These are phyloP conservation scores for Macaria notata DNA, from an alignment of 2,888 invertebrate genomes.

Conservation along the genomic window DNA sequence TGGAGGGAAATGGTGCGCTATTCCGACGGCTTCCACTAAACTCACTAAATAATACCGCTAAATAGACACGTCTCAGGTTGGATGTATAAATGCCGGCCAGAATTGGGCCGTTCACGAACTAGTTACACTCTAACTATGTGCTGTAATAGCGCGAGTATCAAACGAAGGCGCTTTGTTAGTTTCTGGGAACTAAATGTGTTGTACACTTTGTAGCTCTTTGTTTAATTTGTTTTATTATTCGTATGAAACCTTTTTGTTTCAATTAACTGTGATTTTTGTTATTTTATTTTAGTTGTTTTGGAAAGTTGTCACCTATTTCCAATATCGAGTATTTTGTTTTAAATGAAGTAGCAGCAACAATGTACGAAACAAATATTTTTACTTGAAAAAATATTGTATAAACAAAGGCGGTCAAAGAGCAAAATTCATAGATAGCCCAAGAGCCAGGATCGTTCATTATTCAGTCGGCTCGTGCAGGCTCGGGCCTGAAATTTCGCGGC, in stretches of 20 bases:
- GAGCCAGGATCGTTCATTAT: slow-evolving; percentile 53
- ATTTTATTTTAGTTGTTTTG: too few species aligned
- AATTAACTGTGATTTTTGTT: too few species aligned
- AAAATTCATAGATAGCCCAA: slow-evolving; percentile 38
- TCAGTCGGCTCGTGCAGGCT: slow-evolving; percentile 49
- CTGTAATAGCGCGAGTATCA: too few species aligned
- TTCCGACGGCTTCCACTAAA: slow-evolving; percentile 42
- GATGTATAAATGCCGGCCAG: slow-evolving; percentile 21
- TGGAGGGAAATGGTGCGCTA: slow-evolving; percentile 45
- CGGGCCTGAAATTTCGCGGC: slow-evolving; percentile 39
- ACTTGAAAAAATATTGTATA: not conserved
- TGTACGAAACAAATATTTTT: too few species aligned
- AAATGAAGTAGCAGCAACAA: too few species aligned
- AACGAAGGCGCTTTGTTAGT: too few species aligned
- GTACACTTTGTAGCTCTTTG: too few species aligned
- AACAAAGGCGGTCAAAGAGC: slow-evolving; percentile 20
- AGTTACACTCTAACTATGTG: not conserved
- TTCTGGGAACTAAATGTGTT: too few species aligned
- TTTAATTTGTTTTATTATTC: too few species aligned
- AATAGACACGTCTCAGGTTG: slow-evolving; percentile 32
- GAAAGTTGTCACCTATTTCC: too few species aligned
- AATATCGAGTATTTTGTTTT: too few species aligned
- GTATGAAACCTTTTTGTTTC: too few species aligned
- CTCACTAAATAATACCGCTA: slow-evolving; percentile 36
- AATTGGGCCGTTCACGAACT: slow-evolving; percentile 11